A percentile compares a stretch with the other conserved stretches of the same genome.
phyloP scores from a whole-genome alignment of 2,113 vertebrate species.

The Vulpes ferrilata region DNA sequence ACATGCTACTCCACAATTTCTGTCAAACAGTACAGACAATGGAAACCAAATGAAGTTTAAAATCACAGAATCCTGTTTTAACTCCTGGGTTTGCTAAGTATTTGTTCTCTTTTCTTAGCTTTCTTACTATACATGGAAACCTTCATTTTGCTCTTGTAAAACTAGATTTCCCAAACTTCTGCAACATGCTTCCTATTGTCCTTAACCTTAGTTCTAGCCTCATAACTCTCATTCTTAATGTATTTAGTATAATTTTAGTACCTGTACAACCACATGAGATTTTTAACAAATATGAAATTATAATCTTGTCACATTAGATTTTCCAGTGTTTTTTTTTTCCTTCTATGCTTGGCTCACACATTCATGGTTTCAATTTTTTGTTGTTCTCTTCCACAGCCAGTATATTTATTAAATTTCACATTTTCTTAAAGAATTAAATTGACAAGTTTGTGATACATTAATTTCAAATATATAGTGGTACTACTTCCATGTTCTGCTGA shows the following conservation, averaged over 20 bases:
- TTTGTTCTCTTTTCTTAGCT: neutral
- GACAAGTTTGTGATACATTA: neutral
- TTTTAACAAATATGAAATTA: constrained; percentile 9
- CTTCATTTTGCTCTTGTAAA: neutral
- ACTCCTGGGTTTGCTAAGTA: neutral
- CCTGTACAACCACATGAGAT: neutral
- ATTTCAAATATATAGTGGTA: neutral
- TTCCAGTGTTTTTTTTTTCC: neutral
- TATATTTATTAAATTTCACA: neutral
- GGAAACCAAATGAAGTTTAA: neutral
- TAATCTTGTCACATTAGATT: neutral
- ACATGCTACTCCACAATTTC: neutral
- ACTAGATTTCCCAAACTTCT: neutral
- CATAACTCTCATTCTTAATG: neutral
- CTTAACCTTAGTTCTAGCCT: neutral
- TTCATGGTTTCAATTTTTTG: neutral
- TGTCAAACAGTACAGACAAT: neutral
- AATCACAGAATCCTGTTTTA: neutral
- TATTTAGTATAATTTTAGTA: neutral
- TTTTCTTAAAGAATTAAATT: neutral
- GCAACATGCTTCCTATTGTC: neutral
- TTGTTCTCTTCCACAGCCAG: neutral
- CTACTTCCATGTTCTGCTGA: neutral
- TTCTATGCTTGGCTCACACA: neutral
- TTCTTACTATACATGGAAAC: neutral